Base-by-base conservation (phyloP, 64 coral and sea anemone genomes). In the Montipora capricornis region DNA sequence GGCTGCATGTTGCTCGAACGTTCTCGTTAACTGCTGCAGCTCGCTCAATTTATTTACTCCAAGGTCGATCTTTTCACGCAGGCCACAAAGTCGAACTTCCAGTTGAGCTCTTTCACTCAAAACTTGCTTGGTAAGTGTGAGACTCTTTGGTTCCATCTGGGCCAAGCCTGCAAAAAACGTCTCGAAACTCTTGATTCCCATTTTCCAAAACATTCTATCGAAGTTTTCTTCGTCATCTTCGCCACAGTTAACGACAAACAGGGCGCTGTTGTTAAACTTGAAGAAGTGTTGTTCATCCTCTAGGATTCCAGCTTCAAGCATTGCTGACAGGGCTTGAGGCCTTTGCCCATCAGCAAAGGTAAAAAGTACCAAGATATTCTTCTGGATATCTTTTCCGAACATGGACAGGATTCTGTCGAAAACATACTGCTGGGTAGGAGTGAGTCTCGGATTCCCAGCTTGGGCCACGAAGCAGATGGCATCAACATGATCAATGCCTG, bases 331-430 rank as follows among this genome's bases (percentile, higher is more conserved):
- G 12, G 90, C 90, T 73, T 84, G 90, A 19, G 90, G 90, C 47
- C 50, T 91, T 68, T 91, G 78, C 1, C 68, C 79, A 83, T 91
- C 90, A 16, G 90, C 90, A 83, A 91, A 91, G 68, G 90, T 91
- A 44, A 91, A 91, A 29, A 91, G 79, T 6, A 91, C 90, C 15
- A 68, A 83, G 64, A 91, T 83, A 46, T 91, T 91, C 49, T 83
- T 75, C 67, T 74, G 68, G 66, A 91, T 91, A 91, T 91, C 90
- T 91, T 91, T 91, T 66, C 90, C 90, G 70, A 91, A 91, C 68
- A 91, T 91, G 64, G 90, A 61, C 49, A 91, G 78, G 80, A 91
- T 91, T 26, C 80, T 81, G 64, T 91, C 90, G 44, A 91, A 91
- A 64, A 91, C 90, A 73, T 91, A 83, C 48, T 82, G 90, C 19